Evolutionary conservation across 2,113 vertebrate genomes (phyloP).

Genomic region (Propithecus coquereli): DNA sequence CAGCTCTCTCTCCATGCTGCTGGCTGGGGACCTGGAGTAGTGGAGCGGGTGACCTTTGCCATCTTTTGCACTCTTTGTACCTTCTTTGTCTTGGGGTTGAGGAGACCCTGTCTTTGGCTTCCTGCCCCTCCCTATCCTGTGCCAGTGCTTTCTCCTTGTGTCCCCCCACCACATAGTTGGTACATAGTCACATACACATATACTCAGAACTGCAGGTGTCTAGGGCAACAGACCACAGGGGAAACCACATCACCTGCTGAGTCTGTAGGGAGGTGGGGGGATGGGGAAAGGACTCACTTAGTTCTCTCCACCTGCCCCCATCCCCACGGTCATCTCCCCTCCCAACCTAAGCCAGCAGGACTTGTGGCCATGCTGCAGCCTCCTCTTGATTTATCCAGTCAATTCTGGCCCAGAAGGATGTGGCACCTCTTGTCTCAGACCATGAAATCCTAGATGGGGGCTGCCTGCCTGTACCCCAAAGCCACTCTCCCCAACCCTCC

Average conservation of each 20-base stretch:
- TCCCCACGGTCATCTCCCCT: background rate
- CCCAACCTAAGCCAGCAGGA: background rate
- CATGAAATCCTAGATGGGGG: background rate
- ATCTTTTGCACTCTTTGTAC: background rate
- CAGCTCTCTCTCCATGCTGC: background rate
- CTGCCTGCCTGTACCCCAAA: background rate
- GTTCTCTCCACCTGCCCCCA: background rate
- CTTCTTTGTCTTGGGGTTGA: background rate
- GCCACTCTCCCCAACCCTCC: background rate
- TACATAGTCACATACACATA: background rate
- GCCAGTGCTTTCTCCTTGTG: slow-evolving; percentile 37
- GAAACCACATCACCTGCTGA: slow-evolving; percentile 74
- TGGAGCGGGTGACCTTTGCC: background rate
- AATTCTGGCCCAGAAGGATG: background rate
- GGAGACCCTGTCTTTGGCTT: slow-evolving; percentile 38
- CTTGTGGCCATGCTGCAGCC: background rate
- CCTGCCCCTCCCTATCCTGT: slow-evolving; percentile 64
- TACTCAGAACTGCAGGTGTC: slow-evolving; percentile 70
- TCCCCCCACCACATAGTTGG: background rate
- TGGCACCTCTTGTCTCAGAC: background rate
- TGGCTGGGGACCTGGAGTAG: background rate
- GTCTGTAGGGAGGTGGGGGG: slow-evolving; percentile 37
- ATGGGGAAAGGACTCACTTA: background rate
- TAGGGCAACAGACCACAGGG: slow-evolving; percentile 75
- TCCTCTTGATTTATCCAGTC: background rate